Conservation (phyloP, 2,113 vertebrate genomes). For the Xerus inauris region DNA sequence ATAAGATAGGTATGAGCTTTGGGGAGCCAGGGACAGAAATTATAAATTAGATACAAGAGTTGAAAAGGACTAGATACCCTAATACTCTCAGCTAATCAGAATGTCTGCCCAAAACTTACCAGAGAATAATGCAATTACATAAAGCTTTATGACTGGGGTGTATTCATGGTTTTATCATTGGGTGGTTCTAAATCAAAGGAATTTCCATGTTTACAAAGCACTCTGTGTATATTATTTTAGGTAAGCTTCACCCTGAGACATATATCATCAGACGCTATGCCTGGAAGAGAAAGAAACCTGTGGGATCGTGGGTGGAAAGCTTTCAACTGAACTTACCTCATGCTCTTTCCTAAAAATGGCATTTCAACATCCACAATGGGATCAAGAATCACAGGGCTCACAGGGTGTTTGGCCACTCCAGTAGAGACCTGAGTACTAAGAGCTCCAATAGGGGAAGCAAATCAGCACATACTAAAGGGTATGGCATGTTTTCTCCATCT, state of each 20-base stretch:
- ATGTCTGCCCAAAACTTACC: not conserved
- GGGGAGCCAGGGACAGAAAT: too few relatives aligned
- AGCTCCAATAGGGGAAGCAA: not conserved
- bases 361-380: too few relatives aligned
- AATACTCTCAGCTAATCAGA: not conserved
- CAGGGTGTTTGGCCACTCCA: not conserved
- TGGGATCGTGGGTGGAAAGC: not conserved
- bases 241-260: not conserved
- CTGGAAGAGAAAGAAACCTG: not conserved
- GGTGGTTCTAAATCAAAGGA: not conserved
- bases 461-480: not conserved
- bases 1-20: too few relatives aligned
- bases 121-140: not conserved
- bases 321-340: not conserved
- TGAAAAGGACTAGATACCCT: too few relatives aligned
- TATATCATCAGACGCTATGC: not conserved
- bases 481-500: not conserved
- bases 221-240: not conserved
- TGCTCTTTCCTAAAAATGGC: not conserved
- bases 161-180: not conserved
- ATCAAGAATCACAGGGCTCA: not conserved
- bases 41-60: too few relatives aligned
- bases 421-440: not conserved
- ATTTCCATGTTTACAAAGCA: not conserved
- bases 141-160: not conserved